Conservation (phyloP, 2,797 vertebrate species). For the Microctenopoma lineatum region DNA sequence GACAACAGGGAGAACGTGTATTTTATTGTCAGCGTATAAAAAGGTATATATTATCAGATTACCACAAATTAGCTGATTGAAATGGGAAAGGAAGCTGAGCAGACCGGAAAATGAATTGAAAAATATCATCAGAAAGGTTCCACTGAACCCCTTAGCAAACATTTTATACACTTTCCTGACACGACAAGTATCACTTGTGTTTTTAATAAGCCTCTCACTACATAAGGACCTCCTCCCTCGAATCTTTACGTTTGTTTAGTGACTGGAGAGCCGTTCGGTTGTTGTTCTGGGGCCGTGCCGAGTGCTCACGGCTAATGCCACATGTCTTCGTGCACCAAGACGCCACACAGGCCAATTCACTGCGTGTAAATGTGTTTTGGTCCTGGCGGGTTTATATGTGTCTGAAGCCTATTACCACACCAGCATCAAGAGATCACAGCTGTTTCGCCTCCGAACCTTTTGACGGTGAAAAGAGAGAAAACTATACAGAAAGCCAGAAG, state of each 20-base stretch:
- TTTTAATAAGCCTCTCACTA: constrained; percentile 31
- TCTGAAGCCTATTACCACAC: constrained; percentile 49
- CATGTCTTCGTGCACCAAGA: constrained; percentile 46
- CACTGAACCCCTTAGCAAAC: constrained; percentile 26
- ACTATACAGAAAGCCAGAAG: constrained; percentile 36
- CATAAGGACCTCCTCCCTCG: constrained; percentile 25
- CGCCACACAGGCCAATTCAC: constrained; percentile 60
- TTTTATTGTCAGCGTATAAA: constrained; percentile 6
- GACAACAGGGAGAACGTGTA: constrained; percentile 11
- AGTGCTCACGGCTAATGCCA: constrained; percentile 53
- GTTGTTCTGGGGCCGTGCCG: constrained; percentile 65
- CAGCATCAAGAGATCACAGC: constrained; percentile 60
- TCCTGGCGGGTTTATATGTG: not conserved
- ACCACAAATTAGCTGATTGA: constrained; percentile 21
- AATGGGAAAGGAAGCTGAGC: constrained; percentile 29
- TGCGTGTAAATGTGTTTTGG: constrained; percentile 45
- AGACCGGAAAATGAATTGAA: constrained; percentile 1
- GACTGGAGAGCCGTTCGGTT: constrained; percentile 57
- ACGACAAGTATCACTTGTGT: constrained; percentile 35
- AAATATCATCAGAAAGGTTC: not conserved
- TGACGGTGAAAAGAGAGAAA: constrained; percentile 39
- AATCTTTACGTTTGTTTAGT: constrained; percentile 59
- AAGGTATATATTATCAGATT: constrained; percentile 15
- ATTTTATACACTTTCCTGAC: constrained; percentile 5
- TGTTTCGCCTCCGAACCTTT: constrained; percentile 70